Conservation (phyloP, 2,797 vertebrate genomes). For the Poeciliopsis infans region DNA sequence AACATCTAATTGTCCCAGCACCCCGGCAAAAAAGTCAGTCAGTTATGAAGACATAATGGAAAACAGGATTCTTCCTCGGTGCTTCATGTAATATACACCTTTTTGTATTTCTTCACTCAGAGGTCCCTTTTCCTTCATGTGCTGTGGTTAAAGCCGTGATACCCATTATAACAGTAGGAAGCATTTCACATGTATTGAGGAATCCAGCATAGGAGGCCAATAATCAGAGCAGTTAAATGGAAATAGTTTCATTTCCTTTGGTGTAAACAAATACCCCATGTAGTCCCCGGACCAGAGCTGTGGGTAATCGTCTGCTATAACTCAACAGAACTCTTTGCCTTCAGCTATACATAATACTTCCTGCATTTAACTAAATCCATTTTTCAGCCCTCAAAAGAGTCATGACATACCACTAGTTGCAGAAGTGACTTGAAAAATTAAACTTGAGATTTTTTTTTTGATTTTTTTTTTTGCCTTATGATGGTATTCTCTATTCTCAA, state of each 20-base stretch:
- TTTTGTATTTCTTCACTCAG: slow-evolving; percentile 60
- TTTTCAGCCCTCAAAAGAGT: slow-evolving; percentile 75
- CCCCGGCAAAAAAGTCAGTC: slow-evolving; percentile 73
- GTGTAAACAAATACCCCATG: slow-evolving; percentile 80
- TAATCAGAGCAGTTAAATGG: slow-evolving; percentile 73
- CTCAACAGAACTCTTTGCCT: slow-evolving; percentile 78
- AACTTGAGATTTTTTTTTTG: slow-evolving; percentile 8
- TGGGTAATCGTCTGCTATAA: slow-evolving; percentile 77
- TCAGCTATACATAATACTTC: slow-evolving; percentile 80
- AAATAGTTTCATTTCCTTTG: slow-evolving; percentile 80
- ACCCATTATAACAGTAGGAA: slow-evolving; percentile 61
- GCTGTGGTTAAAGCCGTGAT: slow-evolving; percentile 61
- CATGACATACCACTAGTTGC: slow-evolving; percentile 54
- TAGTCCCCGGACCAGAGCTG: slow-evolving; percentile 67
- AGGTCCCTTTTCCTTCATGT: slow-evolving; percentile 19
- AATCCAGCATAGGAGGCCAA: slow-evolving; percentile 65
- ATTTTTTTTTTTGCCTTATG: neutral
- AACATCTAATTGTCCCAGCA: slow-evolving; percentile 77
- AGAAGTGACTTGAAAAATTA: slow-evolving; percentile 56
- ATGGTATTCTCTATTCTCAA: neutral
- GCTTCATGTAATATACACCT: slow-evolving; percentile 66
- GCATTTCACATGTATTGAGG: slow-evolving; percentile 60
- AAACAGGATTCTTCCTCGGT: slow-evolving; percentile 69
- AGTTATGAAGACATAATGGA: slow-evolving; percentile 76
- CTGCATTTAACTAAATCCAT: slow-evolving; percentile 81